phyloP scores from a whole-genome alignment of 2,113 vertebrate species.

The Prunella fulvescens region DNA sequence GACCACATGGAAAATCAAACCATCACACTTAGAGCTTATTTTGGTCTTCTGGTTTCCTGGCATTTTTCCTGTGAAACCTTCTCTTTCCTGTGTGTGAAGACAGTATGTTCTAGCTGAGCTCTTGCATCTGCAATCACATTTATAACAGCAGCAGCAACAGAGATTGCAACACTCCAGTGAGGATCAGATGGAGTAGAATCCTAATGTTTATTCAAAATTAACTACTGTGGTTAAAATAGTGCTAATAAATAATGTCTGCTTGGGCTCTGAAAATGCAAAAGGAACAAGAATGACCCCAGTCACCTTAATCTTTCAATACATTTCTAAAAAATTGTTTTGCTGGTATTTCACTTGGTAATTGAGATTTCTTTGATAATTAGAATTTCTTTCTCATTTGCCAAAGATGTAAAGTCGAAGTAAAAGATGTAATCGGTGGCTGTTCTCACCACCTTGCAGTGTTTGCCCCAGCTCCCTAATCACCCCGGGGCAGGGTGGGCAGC shows the following conservation, averaged over 20 bases:
- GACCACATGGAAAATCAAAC: background rate
- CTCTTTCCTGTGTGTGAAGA: conserved; percentile 1
- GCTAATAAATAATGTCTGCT: background rate
- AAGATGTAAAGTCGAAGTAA: background rate
- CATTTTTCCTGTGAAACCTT: background rate
- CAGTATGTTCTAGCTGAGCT: background rate
- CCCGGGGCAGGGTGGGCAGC: background rate
- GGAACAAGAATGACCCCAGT: background rate
- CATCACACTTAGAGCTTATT: background rate
- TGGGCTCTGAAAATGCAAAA: background rate
- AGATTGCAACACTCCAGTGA: background rate
- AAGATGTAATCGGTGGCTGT: rapidly evolving
- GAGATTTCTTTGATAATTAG: background rate
- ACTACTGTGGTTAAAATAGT: background rate
- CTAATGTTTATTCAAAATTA: background rate
- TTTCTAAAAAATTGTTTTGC: background rate
- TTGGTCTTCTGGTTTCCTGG: background rate
- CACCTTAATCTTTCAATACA: background rate
- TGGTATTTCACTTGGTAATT: background rate
- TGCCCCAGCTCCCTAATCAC: background rate
- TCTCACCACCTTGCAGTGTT: rapidly evolving
- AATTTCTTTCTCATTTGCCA: background rate
- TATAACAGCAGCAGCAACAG: background rate
- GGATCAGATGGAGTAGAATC: background rate
- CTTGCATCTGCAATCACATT: background rate